Conservation (phyloP, 2,113 vertebrate genomes). For the Hiodon alosoides region DNA sequence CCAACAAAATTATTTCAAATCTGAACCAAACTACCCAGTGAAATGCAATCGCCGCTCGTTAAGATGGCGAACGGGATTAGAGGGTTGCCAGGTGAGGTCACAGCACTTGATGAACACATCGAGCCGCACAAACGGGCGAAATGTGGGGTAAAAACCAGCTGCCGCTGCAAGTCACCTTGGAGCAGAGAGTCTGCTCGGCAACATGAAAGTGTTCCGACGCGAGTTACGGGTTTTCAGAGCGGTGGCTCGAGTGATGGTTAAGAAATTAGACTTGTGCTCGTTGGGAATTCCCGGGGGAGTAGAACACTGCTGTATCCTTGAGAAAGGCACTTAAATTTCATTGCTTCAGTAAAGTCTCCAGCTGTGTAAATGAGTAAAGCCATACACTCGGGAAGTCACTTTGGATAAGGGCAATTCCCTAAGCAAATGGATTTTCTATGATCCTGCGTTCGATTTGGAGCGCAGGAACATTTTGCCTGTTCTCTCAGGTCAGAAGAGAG, state of each 20-base stretch:
- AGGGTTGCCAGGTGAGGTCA: too few species aligned
- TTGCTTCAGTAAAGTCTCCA: slow-evolving; percentile 8
- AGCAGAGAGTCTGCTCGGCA: neutral
- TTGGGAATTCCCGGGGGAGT: neutral
- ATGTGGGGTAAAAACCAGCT: neutral
- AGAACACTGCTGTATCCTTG: neutral
- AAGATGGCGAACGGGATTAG: too few species aligned
- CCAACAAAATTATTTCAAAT: too few species aligned
- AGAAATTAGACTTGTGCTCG: neutral
- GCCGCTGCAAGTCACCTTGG: neutral
- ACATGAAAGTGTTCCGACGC: neutral
- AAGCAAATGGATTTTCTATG: slow-evolving; percentile 14
- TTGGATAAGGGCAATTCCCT: neutral
- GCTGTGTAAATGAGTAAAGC: slow-evolving; percentile 8
- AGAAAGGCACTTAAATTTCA: slow-evolving; percentile 11
- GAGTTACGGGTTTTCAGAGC: neutral
- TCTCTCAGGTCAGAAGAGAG: neutral
- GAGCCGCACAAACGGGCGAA: too few species aligned
- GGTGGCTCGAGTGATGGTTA: neutral
- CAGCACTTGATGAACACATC: too few species aligned
- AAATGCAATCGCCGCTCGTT: too few species aligned
- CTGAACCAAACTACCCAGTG: too few species aligned
- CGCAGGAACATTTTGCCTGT: neutral
- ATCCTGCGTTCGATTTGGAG: neutral
- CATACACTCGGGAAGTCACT: neutral